Percentiles rank a stretch among this genome's conserved stretches.
phyloP scores from a whole-genome alignment of 2,113 vertebrate genomes.

The Brachypodius melanocephalos region DNA sequence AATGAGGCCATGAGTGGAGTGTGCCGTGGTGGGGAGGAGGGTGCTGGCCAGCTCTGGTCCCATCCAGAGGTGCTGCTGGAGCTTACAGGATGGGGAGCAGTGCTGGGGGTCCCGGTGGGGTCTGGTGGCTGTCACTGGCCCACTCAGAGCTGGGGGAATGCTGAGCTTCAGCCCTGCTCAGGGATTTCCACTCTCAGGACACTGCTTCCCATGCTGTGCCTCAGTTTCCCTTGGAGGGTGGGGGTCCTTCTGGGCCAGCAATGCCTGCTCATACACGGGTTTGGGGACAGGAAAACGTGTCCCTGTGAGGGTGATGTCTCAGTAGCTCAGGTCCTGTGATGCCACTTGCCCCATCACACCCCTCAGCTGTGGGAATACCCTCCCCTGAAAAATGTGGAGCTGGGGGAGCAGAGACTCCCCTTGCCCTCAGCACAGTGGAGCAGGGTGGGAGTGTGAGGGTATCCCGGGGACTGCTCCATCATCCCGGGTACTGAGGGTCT shows the following conservation, averaged over 20 bases:
- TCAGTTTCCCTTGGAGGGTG: not conserved
- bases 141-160: not conserved
- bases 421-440: not conserved
- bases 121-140: not conserved
- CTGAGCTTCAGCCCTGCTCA: not conserved
- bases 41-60: accelerated
- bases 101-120: accelerated
- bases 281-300: accelerated
- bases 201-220: not conserved
- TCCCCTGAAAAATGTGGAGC: accelerated
- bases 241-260: not conserved
- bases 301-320: not conserved
- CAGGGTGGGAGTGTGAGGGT: not conserved
- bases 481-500: not conserved
- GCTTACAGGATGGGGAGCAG: not conserved
- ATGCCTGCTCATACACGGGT: accelerated
- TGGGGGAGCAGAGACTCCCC: not conserved
- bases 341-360: not conserved
- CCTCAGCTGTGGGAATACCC: not conserved
- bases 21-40: not conserved
- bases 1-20: not conserved
- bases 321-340: not conserved
- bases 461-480: not conserved
- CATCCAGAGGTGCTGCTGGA: not conserved
- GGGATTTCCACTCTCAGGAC: not conserved